Evolutionary conservation across 1,140 invertebrate species (phyloP).

Genomic region (Dendrolimus kikuchii): DNA sequence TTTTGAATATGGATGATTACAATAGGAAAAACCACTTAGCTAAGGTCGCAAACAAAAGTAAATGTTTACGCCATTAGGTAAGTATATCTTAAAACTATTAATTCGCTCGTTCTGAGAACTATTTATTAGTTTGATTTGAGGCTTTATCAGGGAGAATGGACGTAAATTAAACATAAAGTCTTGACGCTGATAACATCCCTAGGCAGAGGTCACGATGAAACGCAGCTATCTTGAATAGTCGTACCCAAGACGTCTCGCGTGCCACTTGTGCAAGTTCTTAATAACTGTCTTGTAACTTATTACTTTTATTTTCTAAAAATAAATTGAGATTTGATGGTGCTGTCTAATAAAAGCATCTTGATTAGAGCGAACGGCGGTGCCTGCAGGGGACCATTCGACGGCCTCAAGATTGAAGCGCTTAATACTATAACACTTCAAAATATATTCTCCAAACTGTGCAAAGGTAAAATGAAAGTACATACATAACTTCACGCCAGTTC

Average conservation of each 20-base stretch:
- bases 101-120: too few relatives aligned
- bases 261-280: constrained; percentile 22
- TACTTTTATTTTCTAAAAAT: constrained; percentile 13
- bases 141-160: background rate
- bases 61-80: too few relatives aligned
- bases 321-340: constrained; percentile 55
- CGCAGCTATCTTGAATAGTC: constrained; percentile 54
- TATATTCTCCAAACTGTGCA: constrained; percentile 48
- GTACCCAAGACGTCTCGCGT: constrained; percentile 29
- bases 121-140: constrained; percentile 1
- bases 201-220: constrained; percentile 32
- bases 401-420: constrained; percentile 23
- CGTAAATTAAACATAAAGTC: constrained; percentile 25
- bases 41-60: too few relatives aligned
- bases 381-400: constrained; percentile 16
- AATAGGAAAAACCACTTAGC: too few relatives aligned
- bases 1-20: too few relatives aligned
- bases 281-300: constrained; percentile 11
- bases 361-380: constrained; percentile 25
- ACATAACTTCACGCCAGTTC: too few relatives aligned
- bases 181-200: constrained; percentile 33
- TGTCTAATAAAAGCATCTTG: constrained; percentile 25
- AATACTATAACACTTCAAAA: constrained; percentile 16
- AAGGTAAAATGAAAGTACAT: constrained; percentile 38
- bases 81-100: too few relatives aligned